These are phyloP conservation scores for Agrotis segetum DNA, from an alignment of 2,888 invertebrate genomes.

Conservation along the genomic window DNA sequence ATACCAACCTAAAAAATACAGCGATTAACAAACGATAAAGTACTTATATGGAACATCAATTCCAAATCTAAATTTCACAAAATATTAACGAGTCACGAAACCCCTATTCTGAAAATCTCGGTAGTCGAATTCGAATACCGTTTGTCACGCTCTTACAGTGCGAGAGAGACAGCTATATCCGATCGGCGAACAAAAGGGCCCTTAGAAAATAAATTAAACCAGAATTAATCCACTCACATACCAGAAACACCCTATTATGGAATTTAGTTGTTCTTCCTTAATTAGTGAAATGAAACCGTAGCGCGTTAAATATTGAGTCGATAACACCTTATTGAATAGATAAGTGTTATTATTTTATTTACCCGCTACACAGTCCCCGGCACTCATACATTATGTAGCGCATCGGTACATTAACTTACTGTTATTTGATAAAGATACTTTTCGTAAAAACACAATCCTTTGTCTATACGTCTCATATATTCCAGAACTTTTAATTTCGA, in stretches of 20 bases:
- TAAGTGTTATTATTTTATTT: conserved; percentile 56
- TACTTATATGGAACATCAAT: conserved; percentile 40
- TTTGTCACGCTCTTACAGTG: conserved; percentile 64
- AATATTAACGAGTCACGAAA: conserved; percentile 58
- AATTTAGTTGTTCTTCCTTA: conserved; percentile 30
- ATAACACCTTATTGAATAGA: conserved; percentile 50
- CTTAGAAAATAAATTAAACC: conserved; percentile 68
- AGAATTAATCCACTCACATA: conserved; percentile 49
- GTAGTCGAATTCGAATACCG: conserved; percentile 66
- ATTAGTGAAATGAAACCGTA: conserved; percentile 32
- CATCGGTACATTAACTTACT: conserved; percentile 40
- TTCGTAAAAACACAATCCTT: conserved; percentile 48
- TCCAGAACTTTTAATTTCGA: conserved; percentile 16
- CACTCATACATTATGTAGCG: conserved; percentile 49
- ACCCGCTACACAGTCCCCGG: conserved; percentile 26
- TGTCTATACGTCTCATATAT: conserved; percentile 44
- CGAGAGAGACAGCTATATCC: conserved; percentile 67
- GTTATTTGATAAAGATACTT: conserved; percentile 39
- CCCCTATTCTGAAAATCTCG: conserved; percentile 68
- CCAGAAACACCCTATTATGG: conserved; percentile 28
- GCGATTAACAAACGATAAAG: conserved; percentile 37
- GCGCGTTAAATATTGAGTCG: conserved; percentile 44
- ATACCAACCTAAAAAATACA: conserved; percentile 1
- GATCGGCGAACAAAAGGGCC: conserved; percentile 73
- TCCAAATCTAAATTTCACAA: conserved; percentile 50